Evolutionary conservation across 2,888 invertebrate genomes (phyloP), one percentile per base, ranked within the genome.

Genomic region (Drosophila koepferae): DNA sequence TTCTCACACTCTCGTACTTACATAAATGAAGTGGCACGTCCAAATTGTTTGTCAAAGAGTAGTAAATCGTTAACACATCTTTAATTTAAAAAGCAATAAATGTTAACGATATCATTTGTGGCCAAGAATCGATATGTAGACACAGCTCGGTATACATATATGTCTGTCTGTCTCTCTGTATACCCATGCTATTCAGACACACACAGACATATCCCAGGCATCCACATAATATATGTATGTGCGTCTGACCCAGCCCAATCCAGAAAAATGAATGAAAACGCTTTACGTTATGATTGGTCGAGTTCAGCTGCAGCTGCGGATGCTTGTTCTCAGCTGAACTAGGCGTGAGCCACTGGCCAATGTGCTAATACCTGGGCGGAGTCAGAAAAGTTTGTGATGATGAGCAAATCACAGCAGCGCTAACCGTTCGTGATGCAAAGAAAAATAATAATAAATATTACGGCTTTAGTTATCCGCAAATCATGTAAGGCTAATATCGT

Each of bases 311-410:
- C 18, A 23, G 36, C 46, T 71, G 61, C 41, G 56, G 53, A 65
- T 65, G 51, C 46, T 66, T 61, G 61, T 68, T 82, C 63, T 66
- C 65, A 62, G 58, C 62, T 41, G 55, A 18, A 18, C 18, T 31
- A 43, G 55, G 55, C 23, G 23, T 54, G 48, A 9, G 18, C n/a
- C 44, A 43, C 31, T 53, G 55, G 38, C 34, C 43, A 72, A 66
- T 63, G 77, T 80, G 77, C 41, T 79, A 66, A 74, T 82, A 75
- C 74, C 49, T 64, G 82, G 91, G 90, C 90, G 90, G 91, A 90
- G 91, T 78, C 76, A 66, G 48, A 60, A 73, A 54, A 9, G 36
- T 58, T 44, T 31, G 5, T 43, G 54, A 43, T 41, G 55, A 12
- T 31, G 51, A 20, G 43, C 56, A 51, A 59, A 60, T 74, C 59